Evolutionary conservation across 2,113 vertebrate genomes (phyloP).

Genomic region (Ciconia maguari): DNA sequence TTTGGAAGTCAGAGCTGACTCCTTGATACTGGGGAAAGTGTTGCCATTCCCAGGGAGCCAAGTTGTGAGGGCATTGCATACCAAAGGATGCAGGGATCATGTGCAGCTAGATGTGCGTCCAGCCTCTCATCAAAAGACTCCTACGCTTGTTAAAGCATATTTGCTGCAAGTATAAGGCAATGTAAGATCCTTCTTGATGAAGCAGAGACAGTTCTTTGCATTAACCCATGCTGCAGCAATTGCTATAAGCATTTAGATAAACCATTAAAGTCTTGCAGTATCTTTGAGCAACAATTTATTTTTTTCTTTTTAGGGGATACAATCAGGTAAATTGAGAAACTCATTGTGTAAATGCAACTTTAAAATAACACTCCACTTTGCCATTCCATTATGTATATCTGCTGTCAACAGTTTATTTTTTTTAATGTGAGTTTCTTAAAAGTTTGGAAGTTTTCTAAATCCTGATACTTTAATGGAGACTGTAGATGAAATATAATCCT

Average conservation of each 20-base stretch:
- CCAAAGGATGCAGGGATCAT: background rate
- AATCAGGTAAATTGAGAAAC: slow-evolving; percentile 22
- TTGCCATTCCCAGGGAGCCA: background rate
- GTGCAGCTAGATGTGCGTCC: no score
- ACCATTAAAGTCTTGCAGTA: background rate
- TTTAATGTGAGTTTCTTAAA: slow-evolving; percentile 35
- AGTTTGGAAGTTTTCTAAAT: slow-evolving; percentile 55
- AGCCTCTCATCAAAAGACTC: background rate
- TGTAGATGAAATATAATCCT: slow-evolving; percentile 59
- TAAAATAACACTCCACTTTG: slow-evolving; percentile 4
- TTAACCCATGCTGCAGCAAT: background rate
- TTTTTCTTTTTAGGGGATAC: background rate
- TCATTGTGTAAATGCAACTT: background rate
- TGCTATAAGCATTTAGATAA: background rate
- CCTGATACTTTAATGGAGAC: slow-evolving; percentile 47
- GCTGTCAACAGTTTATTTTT: slow-evolving; percentile 57
- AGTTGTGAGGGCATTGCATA: background rate
- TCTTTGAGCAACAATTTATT: background rate
- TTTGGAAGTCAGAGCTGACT: background rate
- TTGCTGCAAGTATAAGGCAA: background rate
- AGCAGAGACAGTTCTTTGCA: background rate
- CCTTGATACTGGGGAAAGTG: background rate
- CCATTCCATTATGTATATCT: slow-evolving; percentile 5
- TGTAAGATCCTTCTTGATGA: background rate
- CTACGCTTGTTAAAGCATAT: background rate